phyloP scores from a whole-genome alignment of 2,113 vertebrate species.

The Sciurus niger region DNA sequence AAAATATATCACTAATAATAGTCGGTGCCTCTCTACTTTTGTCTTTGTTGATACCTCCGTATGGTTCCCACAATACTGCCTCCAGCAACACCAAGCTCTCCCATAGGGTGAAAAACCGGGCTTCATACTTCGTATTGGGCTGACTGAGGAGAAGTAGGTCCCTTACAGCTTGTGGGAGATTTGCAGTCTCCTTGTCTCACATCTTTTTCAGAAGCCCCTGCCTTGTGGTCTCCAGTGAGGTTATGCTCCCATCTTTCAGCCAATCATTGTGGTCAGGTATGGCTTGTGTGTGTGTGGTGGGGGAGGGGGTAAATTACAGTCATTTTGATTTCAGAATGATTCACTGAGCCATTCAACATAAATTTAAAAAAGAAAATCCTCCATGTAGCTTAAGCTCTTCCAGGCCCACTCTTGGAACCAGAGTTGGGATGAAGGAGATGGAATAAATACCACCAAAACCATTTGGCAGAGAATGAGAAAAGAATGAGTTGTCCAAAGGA shows the following conservation, averaged over 20 bases:
- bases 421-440: not conserved
- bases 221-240: not conserved
- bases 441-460: not conserved
- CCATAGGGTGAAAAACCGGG: not conserved
- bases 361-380: not conserved
- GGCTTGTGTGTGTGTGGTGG: too few relatives aligned
- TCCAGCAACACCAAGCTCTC: not conserved
- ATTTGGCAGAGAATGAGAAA: not conserved
- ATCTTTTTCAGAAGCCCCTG: not conserved
- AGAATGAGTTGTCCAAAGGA: not conserved
- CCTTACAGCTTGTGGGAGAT: not conserved
- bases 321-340: constrained; percentile 29
- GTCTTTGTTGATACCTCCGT: not conserved
- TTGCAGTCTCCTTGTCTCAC: not conserved
- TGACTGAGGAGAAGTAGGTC: not conserved
- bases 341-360: not conserved
- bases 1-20: not conserved
- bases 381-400: not conserved
- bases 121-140: not conserved
- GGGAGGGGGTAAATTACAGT: not conserved
- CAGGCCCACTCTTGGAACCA: not conserved
- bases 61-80: not conserved
- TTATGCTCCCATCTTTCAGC: not conserved
- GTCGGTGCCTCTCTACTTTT: not conserved
- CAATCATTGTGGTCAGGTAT: not conserved